Conservation (phyloP, 1,140 invertebrate genomes). For the Calephelis nemesis region DNA sequence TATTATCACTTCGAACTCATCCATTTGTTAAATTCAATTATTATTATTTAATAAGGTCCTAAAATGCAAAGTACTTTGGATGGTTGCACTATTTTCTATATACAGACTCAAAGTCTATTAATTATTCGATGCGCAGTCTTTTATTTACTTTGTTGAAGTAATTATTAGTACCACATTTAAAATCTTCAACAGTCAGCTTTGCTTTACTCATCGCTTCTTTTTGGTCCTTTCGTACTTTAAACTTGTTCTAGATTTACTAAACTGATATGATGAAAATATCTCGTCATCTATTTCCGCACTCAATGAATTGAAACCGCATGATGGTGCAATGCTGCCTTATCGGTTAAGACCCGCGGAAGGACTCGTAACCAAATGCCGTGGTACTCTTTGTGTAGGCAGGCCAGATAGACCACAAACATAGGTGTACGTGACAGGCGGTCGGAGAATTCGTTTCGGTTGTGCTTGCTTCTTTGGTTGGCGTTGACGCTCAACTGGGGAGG, state of each 20-base stretch:
- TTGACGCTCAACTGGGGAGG: constrained; percentile 78
- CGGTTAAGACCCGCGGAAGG: constrained; percentile 61
- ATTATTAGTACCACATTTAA: constrained; percentile 31
- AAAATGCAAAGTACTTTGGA: constrained; percentile 15
- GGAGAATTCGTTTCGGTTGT: constrained; percentile 77
- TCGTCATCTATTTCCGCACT: constrained; percentile 48
- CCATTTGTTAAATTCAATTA: constrained; percentile 18
- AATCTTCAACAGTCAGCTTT: constrained; percentile 25
- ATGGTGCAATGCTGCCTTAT: constrained; percentile 37
- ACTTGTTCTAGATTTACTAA: constrained; percentile 43
- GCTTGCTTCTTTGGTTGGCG: constrained; percentile 80
- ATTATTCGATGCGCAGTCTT: constrained; percentile 44
- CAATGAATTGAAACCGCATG: constrained; percentile 34
- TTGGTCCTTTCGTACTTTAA: constrained; percentile 57
- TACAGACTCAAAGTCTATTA: constrained; percentile 19
- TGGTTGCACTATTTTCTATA: neutral
- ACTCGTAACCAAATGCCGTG: constrained; percentile 73
- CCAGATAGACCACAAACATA: constrained; percentile 89
- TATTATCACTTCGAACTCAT: constrained; percentile 8
- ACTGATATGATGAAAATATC: constrained; percentile 69
- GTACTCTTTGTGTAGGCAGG: constrained; percentile 87
- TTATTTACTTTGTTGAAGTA: constrained; percentile 21
- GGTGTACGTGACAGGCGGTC: constrained; percentile 87
- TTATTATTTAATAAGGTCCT: constrained; percentile 7
- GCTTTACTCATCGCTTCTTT: constrained; percentile 18